These are phyloP conservation scores for Pyrrhosoma nymphula DNA, from an alignment of 2,888 invertebrate species.

Conservation along the genomic window DNA sequence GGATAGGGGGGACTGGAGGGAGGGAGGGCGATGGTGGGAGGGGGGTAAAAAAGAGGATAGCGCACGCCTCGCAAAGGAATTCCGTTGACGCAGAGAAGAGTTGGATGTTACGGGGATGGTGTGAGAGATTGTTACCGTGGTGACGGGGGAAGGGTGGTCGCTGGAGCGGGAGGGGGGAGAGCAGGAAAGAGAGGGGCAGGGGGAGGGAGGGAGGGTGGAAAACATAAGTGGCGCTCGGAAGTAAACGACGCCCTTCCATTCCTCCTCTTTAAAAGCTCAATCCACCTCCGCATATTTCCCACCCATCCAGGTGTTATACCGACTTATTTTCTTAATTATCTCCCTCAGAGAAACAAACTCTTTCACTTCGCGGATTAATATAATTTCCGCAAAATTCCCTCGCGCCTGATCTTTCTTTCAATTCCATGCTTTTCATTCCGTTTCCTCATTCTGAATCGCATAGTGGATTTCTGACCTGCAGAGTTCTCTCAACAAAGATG, in stretches of 20 bases:
- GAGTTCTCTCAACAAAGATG: no score
- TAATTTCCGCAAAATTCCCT: background rate
- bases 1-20: background rate
- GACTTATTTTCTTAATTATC: background rate
- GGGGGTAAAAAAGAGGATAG: background rate
- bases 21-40: background rate
- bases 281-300: background rate
- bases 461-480: background rate
- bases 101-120: background rate
- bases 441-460: background rate
- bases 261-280: background rate
- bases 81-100: background rate
- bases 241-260: background rate
- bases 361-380: background rate
- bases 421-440: background rate
- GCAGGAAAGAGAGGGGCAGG: background rate
- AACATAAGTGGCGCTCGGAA: background rate
- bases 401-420: background rate
- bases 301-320: background rate
- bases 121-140: background rate
- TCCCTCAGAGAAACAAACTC: background rate
- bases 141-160: background rate
- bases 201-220: background rate
- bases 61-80: constrained; percentile 41
- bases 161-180: background rate